Conservation (phyloP, 2,888 invertebrate species). For the Furcula furcula region DNA sequence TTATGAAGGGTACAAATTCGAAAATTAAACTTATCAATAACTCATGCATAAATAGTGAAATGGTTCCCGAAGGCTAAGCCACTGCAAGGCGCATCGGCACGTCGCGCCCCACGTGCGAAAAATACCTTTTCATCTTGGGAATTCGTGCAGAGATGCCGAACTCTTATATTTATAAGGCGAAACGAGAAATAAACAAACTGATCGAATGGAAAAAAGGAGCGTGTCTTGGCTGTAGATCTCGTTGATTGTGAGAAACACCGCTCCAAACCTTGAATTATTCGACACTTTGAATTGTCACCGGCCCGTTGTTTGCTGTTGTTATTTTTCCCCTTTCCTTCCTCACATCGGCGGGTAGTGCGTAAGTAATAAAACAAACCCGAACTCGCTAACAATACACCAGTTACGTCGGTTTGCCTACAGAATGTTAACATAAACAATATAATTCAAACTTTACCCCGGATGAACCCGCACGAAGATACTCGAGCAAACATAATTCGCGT, state of each 20-base stretch:
- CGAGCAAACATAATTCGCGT: constrained; percentile 33
- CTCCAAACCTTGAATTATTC: constrained; percentile 73
- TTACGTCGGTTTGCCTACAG: constrained; percentile 46
- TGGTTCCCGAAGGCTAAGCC: constrained; percentile 49
- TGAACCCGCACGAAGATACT: constrained; percentile 39
- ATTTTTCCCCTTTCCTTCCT: constrained; percentile 47
- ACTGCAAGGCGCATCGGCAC: constrained; percentile 39
- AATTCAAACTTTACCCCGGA: constrained; percentile 43
- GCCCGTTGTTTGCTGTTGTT: constrained; percentile 53
- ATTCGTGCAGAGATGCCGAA: constrained; percentile 71
- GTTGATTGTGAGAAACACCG: constrained; percentile 74
- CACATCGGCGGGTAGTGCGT: constrained; percentile 42
- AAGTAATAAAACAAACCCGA: constrained; percentile 53
- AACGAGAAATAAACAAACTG: constrained; percentile 73
- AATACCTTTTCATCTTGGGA: constrained; percentile 77
- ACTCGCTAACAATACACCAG: constrained; percentile 44
- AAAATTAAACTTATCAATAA: constrained; percentile 25
- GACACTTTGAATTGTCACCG: constrained; percentile 71
- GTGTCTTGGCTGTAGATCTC: constrained; percentile 66
- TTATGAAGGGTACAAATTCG: constrained; percentile 1
- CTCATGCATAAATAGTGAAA: constrained; percentile 49
- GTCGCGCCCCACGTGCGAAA: constrained; percentile 59
- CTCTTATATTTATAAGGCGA: constrained; percentile 76
- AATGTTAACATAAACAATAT: constrained; percentile 49
- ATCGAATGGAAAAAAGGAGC: constrained; percentile 64